Evolutionary conservation across 2,113 vertebrate genomes (phyloP).

Genomic region (Bufo gargarizans): DNA sequence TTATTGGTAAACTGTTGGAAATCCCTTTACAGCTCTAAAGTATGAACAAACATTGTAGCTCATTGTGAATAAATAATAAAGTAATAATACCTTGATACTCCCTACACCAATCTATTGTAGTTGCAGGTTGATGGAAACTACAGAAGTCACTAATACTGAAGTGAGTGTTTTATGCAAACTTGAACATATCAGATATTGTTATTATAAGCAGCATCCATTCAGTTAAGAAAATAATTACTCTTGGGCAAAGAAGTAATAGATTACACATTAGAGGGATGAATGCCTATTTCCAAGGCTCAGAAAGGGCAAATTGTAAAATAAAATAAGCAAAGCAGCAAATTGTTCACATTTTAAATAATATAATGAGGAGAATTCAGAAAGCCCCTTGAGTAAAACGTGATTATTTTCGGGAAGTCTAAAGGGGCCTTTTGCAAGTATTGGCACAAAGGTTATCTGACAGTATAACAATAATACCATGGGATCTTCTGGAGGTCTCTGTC

Average conservation of each 20-base stretch:
- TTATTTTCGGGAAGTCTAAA: constrained; percentile 27
- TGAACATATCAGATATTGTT: neutral
- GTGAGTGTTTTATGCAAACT: neutral
- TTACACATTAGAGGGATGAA: constrained; percentile 4
- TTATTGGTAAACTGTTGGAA: too few species aligned
- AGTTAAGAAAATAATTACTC: neutral
- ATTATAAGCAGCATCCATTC: neutral
- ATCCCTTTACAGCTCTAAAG: too few species aligned
- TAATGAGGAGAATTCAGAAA: constrained; percentile 13
- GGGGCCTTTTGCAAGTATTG: constrained; percentile 1
- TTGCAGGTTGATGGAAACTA: neutral
- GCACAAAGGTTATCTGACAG: constrained; percentile 28
- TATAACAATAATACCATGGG: constrained; percentile 15
- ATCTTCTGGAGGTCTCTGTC: constrained; percentile 24
- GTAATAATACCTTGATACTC: too few species aligned
- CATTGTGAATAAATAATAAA: too few species aligned
- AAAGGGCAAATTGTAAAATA: constrained; percentile 14
- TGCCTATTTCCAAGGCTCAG: neutral
- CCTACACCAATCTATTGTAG: neutral
- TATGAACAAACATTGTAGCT: too few species aligned
- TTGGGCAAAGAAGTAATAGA: neutral
- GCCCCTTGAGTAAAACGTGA: constrained; percentile 29
- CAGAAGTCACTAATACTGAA: neutral
- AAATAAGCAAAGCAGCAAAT: neutral
- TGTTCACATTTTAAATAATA: constrained; percentile 8